These are phyloP conservation scores for Adoxophyes honmai DNA, from an alignment of 1,140 invertebrate species.

Conservation along the genomic window DNA sequence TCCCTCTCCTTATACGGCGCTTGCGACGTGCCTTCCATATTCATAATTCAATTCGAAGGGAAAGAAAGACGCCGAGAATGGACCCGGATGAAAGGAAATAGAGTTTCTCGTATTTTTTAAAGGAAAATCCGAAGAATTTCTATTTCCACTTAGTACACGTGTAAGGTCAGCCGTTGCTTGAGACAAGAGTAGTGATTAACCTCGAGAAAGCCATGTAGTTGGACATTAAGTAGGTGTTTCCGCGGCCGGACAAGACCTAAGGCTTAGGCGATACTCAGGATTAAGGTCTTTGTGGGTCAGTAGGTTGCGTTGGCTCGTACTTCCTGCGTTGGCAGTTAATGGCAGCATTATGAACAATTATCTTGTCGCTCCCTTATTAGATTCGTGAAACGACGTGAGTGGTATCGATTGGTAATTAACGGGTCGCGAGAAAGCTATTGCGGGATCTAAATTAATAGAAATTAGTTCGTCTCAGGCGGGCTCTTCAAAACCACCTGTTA, in stretches of 20 bases:
- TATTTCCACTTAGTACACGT: background rate
- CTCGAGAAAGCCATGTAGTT: constrained; percentile 38
- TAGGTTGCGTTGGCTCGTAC: constrained; percentile 32
- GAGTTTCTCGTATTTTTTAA: constrained; percentile 14
- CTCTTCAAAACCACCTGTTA: too few species aligned
- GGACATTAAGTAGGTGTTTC: constrained; percentile 40
- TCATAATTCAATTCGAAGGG: constrained; percentile 47
- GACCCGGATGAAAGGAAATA: constrained; percentile 26
- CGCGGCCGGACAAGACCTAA: constrained; percentile 29
- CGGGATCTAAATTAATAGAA: background rate
- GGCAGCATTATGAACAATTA: constrained; percentile 26
- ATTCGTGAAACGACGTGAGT: constrained; percentile 6
- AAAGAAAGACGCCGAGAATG: constrained; percentile 30
- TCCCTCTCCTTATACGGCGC: constrained; percentile 41
- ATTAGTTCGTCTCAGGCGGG: background rate
- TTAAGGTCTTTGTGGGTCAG: constrained; percentile 51
- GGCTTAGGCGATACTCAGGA: constrained; percentile 28
- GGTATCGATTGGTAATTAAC: constrained; percentile 23
- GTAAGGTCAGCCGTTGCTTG: background rate
- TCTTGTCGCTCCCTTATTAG: constrained; percentile 23
- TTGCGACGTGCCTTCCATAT: constrained; percentile 56
- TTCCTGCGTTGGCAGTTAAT: constrained; percentile 20
- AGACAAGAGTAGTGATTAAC: constrained; percentile 36
- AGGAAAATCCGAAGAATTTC: constrained; percentile 1
- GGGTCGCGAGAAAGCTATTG: constrained; percentile 33